A percentile compares a stretch with the other conserved stretches of the same genome.
These are phyloP conservation scores for Calonectris borealis DNA, from an alignment of 2,113 vertebrate genomes.

Conservation along the genomic window DNA sequence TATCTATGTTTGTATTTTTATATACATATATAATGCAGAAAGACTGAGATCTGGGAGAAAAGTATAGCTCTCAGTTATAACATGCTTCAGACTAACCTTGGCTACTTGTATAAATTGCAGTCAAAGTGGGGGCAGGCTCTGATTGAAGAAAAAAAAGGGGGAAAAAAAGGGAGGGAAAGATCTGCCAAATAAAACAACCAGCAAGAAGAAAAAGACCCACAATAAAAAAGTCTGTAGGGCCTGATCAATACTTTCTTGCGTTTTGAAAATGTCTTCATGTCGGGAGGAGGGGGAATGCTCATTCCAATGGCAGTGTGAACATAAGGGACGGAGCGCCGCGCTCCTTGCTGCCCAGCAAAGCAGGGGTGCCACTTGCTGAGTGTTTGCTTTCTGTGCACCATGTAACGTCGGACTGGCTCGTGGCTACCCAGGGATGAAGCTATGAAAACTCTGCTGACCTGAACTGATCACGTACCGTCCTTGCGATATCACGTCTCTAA, in stretches of 20 bases:
- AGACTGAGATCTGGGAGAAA: not conserved
- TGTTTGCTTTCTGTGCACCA: not conserved
- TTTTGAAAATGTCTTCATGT: not conserved
- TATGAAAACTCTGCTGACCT: not conserved
- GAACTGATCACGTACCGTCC: too few species aligned
- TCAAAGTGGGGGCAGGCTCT: not conserved
- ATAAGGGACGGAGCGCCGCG: accelerated
- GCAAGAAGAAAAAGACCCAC: not conserved
- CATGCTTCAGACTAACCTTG: not conserved
- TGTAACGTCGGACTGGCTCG: accelerated
- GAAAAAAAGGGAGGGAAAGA: not conserved
- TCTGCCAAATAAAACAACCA: not conserved
- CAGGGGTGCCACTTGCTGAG: not conserved
- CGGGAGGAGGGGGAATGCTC: not conserved
- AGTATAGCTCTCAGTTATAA: not conserved
- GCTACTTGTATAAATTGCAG: not conserved
- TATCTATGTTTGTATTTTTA: too few species aligned
- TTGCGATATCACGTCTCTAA: too few species aligned
- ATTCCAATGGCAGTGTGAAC: too few species aligned
- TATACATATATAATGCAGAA: not conserved
- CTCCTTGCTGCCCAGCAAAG: not conserved
- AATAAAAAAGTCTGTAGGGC: not conserved
- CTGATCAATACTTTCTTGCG: not conserved
- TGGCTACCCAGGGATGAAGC: not conserved
- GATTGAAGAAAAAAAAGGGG: not conserved